Evolutionary conservation across 1,140 invertebrate species (phyloP), one percentile per base, ranked within the genome.

Genomic region (Drosophila burlai): DNA sequence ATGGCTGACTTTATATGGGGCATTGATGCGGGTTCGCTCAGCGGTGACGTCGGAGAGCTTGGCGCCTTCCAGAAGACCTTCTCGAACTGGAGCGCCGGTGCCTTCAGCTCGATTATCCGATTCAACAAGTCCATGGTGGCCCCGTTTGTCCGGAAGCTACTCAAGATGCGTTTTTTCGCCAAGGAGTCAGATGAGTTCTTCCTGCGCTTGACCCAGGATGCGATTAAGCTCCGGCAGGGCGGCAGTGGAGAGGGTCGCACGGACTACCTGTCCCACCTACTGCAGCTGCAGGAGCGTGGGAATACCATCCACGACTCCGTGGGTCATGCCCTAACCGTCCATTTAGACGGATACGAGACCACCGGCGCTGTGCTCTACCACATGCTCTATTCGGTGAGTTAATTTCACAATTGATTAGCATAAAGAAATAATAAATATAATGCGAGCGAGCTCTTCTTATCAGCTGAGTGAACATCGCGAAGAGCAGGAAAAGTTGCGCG

Each of bases 291-390:
- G 75, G 87, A 86, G 54, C 79, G 74, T 83, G 93, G 93, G 62
- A 93, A 94, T 24, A 92, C 91, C 2, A 93, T 94, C 2, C 93
- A 95, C 24, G 94, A 95, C 72, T 93, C 97, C 10, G 92, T 95
- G 24, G 93, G 94, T 0, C 93, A 94, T 86, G 92, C 94, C 4
- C 77, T 94, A 7, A 81, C 94, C 0, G 94, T 95, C 49, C 93
- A 94, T 36, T 52, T 95, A 38, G 95, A 95, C 67, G 95, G 95
- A 49, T 96, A 94, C 66, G 95, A 96, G 59, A 95, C 95, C 0
- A 80, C 90, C 0, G 75, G 58, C 0, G 84, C 75, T 8, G 78
- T 79, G n/a, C 76, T 90, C 26, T 80, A 83, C 29, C 89, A 91
- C 67, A 52, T 86, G 46, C 61, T 92, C 1, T 92, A 91, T 43